phyloP scores from a whole-genome alignment of 2,797 vertebrate species.

The Acanthurus tractus region DNA sequence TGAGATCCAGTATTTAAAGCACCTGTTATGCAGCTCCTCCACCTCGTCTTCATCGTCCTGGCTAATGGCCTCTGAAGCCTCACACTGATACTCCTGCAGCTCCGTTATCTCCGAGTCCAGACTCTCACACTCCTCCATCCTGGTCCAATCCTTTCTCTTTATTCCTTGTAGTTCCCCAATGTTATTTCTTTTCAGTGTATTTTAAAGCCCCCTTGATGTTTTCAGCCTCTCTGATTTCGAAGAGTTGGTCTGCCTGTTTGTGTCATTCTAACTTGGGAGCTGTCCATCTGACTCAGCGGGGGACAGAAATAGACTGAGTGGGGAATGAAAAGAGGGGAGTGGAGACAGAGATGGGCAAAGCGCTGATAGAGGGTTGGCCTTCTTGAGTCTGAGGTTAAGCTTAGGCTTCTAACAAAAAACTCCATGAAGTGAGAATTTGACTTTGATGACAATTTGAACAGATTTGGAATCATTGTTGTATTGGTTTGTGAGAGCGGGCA shows the following conservation, averaged over 20 bases:
- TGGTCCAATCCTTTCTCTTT: slow-evolving; percentile 57
- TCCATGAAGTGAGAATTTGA: not conserved
- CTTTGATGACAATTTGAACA: not conserved
- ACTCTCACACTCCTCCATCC: slow-evolving; percentile 80
- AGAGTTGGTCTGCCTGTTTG: slow-evolving; percentile 82
- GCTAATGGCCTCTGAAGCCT: slow-evolving; percentile 66
- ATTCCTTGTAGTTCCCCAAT: slow-evolving; percentile 44
- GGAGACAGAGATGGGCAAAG: slow-evolving; percentile 26
- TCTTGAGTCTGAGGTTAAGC: slow-evolving; percentile 1
- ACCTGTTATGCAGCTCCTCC: slow-evolving; percentile 91
- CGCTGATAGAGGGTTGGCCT: slow-evolving; percentile 10
- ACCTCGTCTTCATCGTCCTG: slow-evolving; percentile 86
- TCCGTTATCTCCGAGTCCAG: slow-evolving; percentile 81
- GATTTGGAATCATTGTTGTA: not conserved
- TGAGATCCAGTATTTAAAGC: slow-evolving; percentile 17
- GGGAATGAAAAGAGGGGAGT: slow-evolving; percentile 68
- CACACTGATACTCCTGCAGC: slow-evolving; percentile 80
- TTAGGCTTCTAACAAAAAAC: slow-evolving; percentile 6
- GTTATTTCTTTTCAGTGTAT: slow-evolving; percentile 49
- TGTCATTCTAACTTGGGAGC: slow-evolving; percentile 88
- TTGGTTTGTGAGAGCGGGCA: not conserved
- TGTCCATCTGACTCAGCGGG: slow-evolving; percentile 90
- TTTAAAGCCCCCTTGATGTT: slow-evolving; percentile 58
- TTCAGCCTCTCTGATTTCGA: slow-evolving; percentile 76
- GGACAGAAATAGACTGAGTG: slow-evolving; percentile 92